Evolutionary conservation across 92 coral and sea anemone species (phyloP).

Genomic region (Epizoanthus scotinus): DNA sequence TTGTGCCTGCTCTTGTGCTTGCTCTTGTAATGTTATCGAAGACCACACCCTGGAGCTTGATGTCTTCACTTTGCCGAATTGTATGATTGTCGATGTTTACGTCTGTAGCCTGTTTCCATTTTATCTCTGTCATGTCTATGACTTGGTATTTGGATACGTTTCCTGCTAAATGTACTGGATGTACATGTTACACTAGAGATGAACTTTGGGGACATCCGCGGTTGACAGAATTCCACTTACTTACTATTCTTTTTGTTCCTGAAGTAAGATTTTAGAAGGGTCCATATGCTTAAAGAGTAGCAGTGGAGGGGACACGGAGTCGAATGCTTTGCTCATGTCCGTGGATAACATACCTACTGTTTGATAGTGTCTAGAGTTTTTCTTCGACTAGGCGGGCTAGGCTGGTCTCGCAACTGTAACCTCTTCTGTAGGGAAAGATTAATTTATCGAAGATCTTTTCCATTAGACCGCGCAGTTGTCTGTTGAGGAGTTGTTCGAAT

Average conservation of each 20-base stretch:
- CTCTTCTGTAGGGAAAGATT: not conserved
- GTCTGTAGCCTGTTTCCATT: not conserved
- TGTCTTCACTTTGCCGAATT: not conserved
- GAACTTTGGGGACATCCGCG: conserved; percentile 16
- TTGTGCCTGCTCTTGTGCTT: too few relatives aligned
- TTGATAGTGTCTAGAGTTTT: not conserved
- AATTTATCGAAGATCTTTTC: not conserved
- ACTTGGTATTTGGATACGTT: not conserved
- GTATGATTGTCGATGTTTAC: not conserved
- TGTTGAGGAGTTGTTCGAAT: not conserved
- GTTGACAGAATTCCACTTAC: not conserved
- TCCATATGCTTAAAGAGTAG: not conserved
- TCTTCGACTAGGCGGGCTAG: not conserved
- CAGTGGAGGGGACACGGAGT: not conserved
- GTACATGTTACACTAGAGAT: not conserved
- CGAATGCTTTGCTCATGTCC: too few relatives aligned
- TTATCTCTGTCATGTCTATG: not conserved
- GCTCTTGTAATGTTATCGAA: too few relatives aligned
- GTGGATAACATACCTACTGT: not conserved
- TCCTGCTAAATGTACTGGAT: not conserved
- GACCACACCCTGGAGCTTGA: conserved; percentile 4
- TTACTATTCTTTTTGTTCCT: not conserved
- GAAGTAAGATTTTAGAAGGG: conserved; percentile 4
- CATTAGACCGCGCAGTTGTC: not conserved
- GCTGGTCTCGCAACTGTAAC: not conserved